Percentiles rank a stretch among this genome's conserved stretches.
Evolutionary conservation across 2,888 invertebrate species (phyloP).

Genomic region (Eupithecia dodoneata): DNA sequence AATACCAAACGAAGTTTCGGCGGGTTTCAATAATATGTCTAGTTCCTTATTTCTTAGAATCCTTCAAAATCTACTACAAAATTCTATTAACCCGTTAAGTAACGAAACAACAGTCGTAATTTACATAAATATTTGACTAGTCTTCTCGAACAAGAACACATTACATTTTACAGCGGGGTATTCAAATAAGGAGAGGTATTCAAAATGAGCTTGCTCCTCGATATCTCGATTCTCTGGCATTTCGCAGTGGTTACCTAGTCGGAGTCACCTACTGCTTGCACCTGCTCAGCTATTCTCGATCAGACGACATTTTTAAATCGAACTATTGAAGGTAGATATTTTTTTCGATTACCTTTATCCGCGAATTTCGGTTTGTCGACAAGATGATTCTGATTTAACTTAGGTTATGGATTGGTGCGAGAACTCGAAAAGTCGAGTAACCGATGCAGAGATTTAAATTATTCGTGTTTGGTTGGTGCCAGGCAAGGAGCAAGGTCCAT

Average conservation of each 20-base stretch:
- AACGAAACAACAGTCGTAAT: conserved; percentile 10
- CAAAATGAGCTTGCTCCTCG: conserved; percentile 18
- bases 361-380: neutral
- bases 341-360: neutral
- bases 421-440: neutral
- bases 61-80: neutral
- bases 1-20: neutral
- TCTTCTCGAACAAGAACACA: conserved; percentile 12
- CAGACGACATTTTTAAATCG: conserved; percentile 19
- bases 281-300: conserved; percentile 22
- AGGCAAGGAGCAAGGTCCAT: neutral
- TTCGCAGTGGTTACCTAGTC: conserved; percentile 5
- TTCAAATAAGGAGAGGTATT: conserved; percentile 32
- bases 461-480: neutral
- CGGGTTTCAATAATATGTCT: neutral
- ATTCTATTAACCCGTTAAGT: conserved; percentile 15
- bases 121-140: conserved; percentile 18
- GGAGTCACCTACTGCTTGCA: conserved; percentile 15
- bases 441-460: neutral
- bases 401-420: neutral
- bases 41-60: neutral
- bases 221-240: conserved; percentile 21
- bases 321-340: conserved; percentile 1
- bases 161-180: conserved; percentile 18
- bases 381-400: neutral